phyloP scores from a whole-genome alignment of 2,113 vertebrate genomes.

The Callionymus lyra region DNA sequence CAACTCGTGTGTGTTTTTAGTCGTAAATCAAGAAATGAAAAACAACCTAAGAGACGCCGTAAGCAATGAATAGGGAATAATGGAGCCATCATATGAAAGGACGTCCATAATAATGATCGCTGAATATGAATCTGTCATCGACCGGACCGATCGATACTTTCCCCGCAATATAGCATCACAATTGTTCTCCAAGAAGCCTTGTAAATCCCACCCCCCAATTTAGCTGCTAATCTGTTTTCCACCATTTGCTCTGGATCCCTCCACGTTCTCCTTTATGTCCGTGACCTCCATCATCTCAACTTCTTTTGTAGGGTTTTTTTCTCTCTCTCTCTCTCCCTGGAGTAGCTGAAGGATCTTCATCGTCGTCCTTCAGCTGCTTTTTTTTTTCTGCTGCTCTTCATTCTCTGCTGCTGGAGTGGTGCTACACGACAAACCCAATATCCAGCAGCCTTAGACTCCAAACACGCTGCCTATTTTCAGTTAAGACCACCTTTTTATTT shows the following conservation, averaged over 20 bases:
- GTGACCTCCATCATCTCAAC: not conserved
- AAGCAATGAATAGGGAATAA: no score
- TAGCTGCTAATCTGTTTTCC: conserved; percentile 17
- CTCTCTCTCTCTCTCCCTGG: conserved; percentile 21
- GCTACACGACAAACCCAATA: conserved; percentile 39
- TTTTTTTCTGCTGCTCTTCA: conserved; percentile 18
- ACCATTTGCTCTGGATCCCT: conserved; percentile 1
- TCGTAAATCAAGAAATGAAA: no score
- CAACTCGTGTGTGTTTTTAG: no score
- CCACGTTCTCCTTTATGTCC: conserved; percentile 3
- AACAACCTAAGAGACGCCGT: no score
- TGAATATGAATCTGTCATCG: no score
- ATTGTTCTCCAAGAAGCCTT: conserved; percentile 3
- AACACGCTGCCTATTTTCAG: conserved; percentile 4
- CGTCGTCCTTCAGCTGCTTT: conserved; percentile 24
- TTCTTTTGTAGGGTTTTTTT: conserved; percentile 24
- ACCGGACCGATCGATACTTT: no score
- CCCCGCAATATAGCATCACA: no score
- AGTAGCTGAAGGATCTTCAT: conserved; percentile 24
- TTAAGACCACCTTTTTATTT: not conserved
- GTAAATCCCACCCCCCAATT: conserved; percentile 14
- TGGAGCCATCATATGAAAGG: no score
- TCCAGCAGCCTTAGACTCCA: conserved; percentile 13
- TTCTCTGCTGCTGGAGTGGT: conserved; percentile 25
- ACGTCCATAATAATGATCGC: no score